These are phyloP conservation scores for Tetramorium alpestre DNA, from an alignment of 1,140 invertebrate species.

Conservation along the genomic window DNA sequence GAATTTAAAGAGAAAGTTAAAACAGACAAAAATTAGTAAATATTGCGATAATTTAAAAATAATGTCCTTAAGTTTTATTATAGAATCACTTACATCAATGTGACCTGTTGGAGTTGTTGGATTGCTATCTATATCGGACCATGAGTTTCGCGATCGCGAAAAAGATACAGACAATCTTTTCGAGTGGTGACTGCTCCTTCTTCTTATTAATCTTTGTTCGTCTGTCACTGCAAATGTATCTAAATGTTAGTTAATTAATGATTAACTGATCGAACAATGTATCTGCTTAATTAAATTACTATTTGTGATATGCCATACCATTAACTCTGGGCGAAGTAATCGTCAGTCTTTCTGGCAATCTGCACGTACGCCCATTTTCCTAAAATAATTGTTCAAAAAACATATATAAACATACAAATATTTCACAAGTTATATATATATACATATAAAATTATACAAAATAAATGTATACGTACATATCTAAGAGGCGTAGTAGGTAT, in stretches of 20 bases:
- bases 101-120: constrained; percentile 20
- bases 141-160: constrained; percentile 69
- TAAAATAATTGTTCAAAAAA: constrained; percentile 61
- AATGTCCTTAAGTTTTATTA: constrained; percentile 80
- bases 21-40: no score
- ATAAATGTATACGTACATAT: constrained; percentile 58
- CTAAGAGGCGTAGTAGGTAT: constrained; percentile 26
- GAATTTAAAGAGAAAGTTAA: no score
- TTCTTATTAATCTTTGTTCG: constrained; percentile 68
- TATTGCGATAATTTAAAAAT: constrained; percentile 52
- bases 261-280: neutral
- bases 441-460: neutral
- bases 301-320: constrained; percentile 66
- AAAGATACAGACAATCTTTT: constrained; percentile 66
- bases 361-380: constrained; percentile 68
- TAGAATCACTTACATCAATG: constrained; percentile 72
- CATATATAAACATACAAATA: neutral
- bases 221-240: constrained; percentile 49
- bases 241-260: constrained; percentile 3
- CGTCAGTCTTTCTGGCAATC: constrained; percentile 77
- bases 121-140: constrained; percentile 31
- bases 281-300: constrained; percentile 7
- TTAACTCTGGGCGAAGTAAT: constrained; percentile 68
- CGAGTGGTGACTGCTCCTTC: constrained; percentile 64
- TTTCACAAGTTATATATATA: neutral